A percentile compares a stretch with the other conserved stretches of the same genome.
Evolutionary conservation across 2,888 invertebrate genomes (phyloP).

Genomic region (Drosophila lutescens): DNA sequence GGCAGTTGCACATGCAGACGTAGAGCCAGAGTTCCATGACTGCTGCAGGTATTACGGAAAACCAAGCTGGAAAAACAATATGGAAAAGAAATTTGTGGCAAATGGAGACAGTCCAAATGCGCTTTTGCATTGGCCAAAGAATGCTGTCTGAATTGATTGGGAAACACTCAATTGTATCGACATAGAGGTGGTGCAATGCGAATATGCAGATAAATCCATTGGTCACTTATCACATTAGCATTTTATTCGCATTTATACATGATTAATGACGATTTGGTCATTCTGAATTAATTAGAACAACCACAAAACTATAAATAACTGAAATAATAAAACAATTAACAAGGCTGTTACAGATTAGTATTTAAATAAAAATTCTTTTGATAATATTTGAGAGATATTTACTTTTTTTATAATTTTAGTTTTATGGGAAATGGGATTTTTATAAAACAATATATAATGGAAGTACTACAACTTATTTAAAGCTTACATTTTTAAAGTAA

Average conservation of each 20-base stretch:
- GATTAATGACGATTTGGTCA: neutral
- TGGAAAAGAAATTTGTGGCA: constrained; percentile 46
- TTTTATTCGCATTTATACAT: neutral
- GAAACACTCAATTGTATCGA: constrained; percentile 9
- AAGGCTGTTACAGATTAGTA: too few species aligned
- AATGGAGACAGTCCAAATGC: constrained; percentile 48
- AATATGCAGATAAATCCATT: neutral
- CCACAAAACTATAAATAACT: too few species aligned
- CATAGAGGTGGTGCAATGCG: constrained; percentile 3
- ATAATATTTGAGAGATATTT: too few species aligned
- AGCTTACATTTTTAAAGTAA: too few species aligned
- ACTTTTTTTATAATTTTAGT: too few species aligned
- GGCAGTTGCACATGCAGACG: constrained; percentile 15
- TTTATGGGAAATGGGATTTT: too few species aligned
- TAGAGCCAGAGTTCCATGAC: constrained; percentile 1
- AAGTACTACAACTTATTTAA: too few species aligned
- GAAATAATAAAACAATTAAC: too few species aligned
- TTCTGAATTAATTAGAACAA: too few species aligned
- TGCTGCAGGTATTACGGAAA: constrained; percentile 22
- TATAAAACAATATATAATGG: too few species aligned
- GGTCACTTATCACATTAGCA: neutral
- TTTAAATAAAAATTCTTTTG: too few species aligned
- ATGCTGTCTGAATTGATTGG: constrained; percentile 30
- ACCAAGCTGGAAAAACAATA: constrained; percentile 38
- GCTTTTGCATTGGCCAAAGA: constrained; percentile 33